Conservation (phyloP, 2,888 invertebrate species). For the Cerastis leucographa region DNA sequence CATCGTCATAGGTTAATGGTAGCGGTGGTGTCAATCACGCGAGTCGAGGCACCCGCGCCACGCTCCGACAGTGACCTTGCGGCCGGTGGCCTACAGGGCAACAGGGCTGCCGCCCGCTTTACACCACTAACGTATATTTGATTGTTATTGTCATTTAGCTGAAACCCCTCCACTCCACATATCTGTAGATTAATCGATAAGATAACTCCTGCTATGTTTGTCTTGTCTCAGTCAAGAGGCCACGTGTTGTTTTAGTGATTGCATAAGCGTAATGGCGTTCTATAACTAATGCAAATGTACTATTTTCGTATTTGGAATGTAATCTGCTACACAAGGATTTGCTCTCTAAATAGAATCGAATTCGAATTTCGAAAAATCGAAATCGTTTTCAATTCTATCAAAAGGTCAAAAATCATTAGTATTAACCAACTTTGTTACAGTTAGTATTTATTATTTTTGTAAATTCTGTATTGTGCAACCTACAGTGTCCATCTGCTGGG, state of each 20-base stretch:
- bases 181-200: constrained; percentile 61
- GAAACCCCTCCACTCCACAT: constrained; percentile 38
- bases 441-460: not conserved
- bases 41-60: constrained; percentile 54
- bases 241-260: constrained; percentile 24
- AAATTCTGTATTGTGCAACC: not conserved
- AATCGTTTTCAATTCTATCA: constrained; percentile 23
- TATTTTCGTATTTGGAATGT: constrained; percentile 26
- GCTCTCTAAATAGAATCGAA: constrained; percentile 43
- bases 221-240: constrained; percentile 23
- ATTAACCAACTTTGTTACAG: not conserved
- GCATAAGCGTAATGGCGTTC: constrained; percentile 14
- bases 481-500: not conserved
- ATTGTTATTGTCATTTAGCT: constrained; percentile 61
- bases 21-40: constrained; percentile 76
- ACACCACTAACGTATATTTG: constrained; percentile 68
- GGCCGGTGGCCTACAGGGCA: constrained; percentile 54
- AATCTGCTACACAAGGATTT: constrained; percentile 21
- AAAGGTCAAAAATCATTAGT: not conserved
- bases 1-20: constrained; percentile 71
- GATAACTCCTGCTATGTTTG: constrained; percentile 35
- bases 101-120: constrained; percentile 51
- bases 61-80: constrained; percentile 81
- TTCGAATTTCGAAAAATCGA: too few species aligned
- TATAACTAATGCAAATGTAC: constrained; percentile 33